A percentile compares a stretch with the other conserved stretches of the same genome.
Conservation (phyloP, 2,888 invertebrate genomes). For the Melanotus villosus region DNA sequence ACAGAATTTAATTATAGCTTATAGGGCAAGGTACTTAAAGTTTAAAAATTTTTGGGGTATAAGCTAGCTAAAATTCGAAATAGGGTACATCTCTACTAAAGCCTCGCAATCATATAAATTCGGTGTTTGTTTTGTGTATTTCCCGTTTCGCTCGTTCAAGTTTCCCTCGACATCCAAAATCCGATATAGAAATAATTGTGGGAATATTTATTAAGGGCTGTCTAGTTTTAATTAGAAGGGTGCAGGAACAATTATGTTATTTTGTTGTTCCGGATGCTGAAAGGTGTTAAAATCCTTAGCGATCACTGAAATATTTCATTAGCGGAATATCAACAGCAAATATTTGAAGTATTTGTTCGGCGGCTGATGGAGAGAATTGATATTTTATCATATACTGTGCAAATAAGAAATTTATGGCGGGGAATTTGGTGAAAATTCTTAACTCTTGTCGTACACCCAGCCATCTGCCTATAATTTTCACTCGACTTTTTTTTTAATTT, state of each 20-base stretch:
- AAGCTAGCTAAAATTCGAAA: slow-evolving; percentile 18
- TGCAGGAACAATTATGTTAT: slow-evolving; percentile 5
- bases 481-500: neutral
- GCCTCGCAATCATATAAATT: neutral
- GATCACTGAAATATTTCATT: slow-evolving; percentile 6
- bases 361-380: neutral
- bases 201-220: neutral
- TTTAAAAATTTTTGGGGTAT: slow-evolving; percentile 21
- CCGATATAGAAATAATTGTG: neutral
- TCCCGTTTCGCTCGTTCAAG: neutral
- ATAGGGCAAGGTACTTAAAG: slow-evolving; percentile 10
- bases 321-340: slow-evolving; percentile 2
- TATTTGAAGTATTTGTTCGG: slow-evolving; percentile 4
- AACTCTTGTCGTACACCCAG: neutral
- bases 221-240: neutral
- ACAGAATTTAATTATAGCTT: slow-evolving; percentile 43
- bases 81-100: neutral
- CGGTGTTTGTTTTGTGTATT: neutral
- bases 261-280: neutral
- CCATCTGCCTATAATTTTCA: no score
- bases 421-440: neutral
- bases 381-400: neutral
- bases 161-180: neutral
- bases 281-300: neutral
- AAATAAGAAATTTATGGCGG: neutral